Conservation (phyloP, 1,140 invertebrate species). For the Brachionus rubens region DNA sequence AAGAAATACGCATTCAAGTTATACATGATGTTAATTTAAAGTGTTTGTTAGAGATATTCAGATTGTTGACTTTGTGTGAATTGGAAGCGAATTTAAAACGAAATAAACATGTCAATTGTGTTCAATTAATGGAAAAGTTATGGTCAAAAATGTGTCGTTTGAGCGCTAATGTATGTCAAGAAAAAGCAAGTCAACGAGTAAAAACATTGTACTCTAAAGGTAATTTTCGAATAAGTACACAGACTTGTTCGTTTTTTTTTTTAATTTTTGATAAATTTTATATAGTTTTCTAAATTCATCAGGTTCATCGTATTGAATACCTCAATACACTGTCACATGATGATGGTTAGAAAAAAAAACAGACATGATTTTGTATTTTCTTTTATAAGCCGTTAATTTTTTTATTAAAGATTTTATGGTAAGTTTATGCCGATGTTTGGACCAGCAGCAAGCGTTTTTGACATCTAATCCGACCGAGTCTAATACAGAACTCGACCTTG, state of each 20-base stretch:
- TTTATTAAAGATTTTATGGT: conserved; percentile 1
- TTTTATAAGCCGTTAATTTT: background rate
- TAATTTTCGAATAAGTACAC: conserved; percentile 22
- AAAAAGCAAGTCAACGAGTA: conserved; percentile 8
- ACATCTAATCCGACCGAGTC: background rate
- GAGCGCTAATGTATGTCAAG: conserved; percentile 30
- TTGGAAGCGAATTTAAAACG: conserved; percentile 17
- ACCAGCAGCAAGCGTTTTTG: conserved; percentile 8
- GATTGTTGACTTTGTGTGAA: background rate
- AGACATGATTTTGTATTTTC: background rate
- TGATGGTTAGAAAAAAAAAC: background rate
- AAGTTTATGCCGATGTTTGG: conserved; percentile 12
- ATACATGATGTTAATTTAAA: conserved; percentile 38
- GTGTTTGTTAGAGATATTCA: background rate
- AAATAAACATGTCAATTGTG: background rate
- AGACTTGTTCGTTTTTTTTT: background rate
- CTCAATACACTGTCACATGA: background rate
- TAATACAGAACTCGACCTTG: background rate
- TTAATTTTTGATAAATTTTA: background rate
- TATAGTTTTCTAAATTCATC: conserved; percentile 11
- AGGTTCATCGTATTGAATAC: conserved; percentile 1
- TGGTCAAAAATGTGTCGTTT: conserved; percentile 46
- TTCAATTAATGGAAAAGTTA: conserved; percentile 38
- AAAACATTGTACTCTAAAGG: conserved; percentile 2
- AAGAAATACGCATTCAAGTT: conserved; percentile 40